Base-by-base conservation (phyloP, 2,797 vertebrate species). In the Chloroceryle amazona region DNA sequence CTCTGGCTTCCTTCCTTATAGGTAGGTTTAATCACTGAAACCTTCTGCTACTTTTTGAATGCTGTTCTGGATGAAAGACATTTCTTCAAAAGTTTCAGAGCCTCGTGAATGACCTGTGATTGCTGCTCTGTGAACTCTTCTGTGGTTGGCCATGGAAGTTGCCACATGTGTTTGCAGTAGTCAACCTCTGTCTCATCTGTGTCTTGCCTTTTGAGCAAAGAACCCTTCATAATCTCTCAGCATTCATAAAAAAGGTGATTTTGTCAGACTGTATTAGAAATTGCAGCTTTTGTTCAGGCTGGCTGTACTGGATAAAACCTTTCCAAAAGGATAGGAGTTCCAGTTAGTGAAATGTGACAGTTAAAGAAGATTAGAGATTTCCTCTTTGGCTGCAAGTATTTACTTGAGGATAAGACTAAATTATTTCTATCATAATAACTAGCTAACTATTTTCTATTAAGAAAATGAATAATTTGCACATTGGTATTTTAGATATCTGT, bases 261-360 rank as follows among this genome's bases (percentile, higher is more conserved):
- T 92, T 91, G 37, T 93, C 70, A 49, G 71, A n/a, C 31, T 86
- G 3, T 79, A 31, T 95, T 92, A 89, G 84, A 95, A 96, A 74
- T 67, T 80, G 57, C 68, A 79, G 79, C 86, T 93, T 92, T 96
- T 95, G 81, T 97, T 92, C 57, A 49, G 67, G n/a, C 68, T 90
- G 41, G 15, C 54, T 91, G 1, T 74, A 13, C 55, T 62, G 51
- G 49, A 67, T 88, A 88, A 76, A 88, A 70, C 66, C 76, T 19
- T 89, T 86, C 46, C 42, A 71, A 92, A 86, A 75, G 63, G 25
- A 55, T 79, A 49, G 75, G 49, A 80, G 12, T 81, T 93, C 92
- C 54, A 66, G 19, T 46, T 70, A 62, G 52, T 81, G 81, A 89
- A 85, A 55, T 68, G n/a, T 71, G 75, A 44, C 68, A 60, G 80